Conservation (phyloP, 1,140 invertebrate genomes). For the Hypothenemus hampei region DNA sequence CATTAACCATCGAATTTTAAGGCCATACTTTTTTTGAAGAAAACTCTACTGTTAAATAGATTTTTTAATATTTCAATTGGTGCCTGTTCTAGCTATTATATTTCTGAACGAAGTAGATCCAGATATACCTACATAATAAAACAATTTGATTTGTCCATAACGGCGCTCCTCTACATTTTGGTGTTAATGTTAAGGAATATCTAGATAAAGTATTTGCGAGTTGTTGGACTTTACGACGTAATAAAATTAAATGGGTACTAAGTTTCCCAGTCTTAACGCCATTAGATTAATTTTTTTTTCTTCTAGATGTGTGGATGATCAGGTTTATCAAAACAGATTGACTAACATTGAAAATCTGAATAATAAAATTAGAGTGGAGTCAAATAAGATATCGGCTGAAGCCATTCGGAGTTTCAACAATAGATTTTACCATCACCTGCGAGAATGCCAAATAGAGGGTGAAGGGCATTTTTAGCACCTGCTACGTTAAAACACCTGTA, state of each 20-base stretch:
- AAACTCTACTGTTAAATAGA: conserved; percentile 2
- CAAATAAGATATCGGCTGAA: not conserved
- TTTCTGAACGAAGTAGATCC: conserved; percentile 17
- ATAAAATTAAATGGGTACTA: no score
- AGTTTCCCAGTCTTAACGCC: conserved; percentile 2
- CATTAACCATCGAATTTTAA: conserved; percentile 1
- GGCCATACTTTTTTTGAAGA: conserved; percentile 19
- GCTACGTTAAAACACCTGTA: conserved; percentile 1
- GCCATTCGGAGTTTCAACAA: not conserved
- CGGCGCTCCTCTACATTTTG: conserved; percentile 6
- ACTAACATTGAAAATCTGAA: not conserved
- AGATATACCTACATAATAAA: conserved; percentile 14
- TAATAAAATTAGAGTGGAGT: not conserved
- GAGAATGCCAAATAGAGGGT: not conserved
- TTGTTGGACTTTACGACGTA: not conserved
- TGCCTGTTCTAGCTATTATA: conserved; percentile 14
- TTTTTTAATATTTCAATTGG: conserved; percentile 18
- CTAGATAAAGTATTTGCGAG: conserved; percentile 4
- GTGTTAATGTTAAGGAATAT: no score
- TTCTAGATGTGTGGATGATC: conserved; percentile 1
- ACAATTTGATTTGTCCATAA: conserved; percentile 17
- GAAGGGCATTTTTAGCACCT: not conserved
- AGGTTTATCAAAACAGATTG: not conserved
- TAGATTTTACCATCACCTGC: not conserved
- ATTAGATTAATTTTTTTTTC: conserved; percentile 4